These are phyloP conservation scores for Dasyornis broadbenti DNA, from an alignment of 2,113 vertebrate species.

Conservation along the genomic window DNA sequence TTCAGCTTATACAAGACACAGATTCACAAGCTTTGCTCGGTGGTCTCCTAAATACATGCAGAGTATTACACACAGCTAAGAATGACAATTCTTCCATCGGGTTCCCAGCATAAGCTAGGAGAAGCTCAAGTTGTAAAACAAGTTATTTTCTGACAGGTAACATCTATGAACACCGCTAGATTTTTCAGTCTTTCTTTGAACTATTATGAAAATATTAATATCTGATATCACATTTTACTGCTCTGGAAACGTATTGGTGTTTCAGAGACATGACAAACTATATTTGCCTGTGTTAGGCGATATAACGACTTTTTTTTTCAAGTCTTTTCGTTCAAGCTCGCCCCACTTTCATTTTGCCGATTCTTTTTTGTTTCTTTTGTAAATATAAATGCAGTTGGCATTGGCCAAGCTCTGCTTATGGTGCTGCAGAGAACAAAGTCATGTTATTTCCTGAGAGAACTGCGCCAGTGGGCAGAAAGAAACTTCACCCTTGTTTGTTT, in stretches of 20 bases:
- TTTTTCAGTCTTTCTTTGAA: neutral
- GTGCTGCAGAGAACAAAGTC: neutral
- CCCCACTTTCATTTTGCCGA: neutral
- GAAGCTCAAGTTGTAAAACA: neutral
- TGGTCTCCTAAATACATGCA: neutral
- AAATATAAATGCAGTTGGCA: neutral
- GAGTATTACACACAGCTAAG: neutral
- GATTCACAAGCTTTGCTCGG: neutral
- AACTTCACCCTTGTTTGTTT: neutral
- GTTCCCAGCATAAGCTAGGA: neutral
- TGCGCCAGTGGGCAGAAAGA: neutral
- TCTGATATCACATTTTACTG: neutral
- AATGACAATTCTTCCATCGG: neutral
- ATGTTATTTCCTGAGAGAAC: neutral
- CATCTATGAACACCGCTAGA: neutral
- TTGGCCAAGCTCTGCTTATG: neutral
- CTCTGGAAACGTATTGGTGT: neutral
- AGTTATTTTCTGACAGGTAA: neutral
- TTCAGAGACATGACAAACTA: neutral
- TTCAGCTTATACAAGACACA: neutral
- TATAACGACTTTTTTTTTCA: neutral
- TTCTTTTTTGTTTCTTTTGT: neutral
- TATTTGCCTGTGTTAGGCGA: neutral
- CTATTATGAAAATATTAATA: neutral
- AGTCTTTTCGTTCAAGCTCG: neutral